Conservation (phyloP, 1,140 invertebrate genomes). For the Drosophila lini region DNA sequence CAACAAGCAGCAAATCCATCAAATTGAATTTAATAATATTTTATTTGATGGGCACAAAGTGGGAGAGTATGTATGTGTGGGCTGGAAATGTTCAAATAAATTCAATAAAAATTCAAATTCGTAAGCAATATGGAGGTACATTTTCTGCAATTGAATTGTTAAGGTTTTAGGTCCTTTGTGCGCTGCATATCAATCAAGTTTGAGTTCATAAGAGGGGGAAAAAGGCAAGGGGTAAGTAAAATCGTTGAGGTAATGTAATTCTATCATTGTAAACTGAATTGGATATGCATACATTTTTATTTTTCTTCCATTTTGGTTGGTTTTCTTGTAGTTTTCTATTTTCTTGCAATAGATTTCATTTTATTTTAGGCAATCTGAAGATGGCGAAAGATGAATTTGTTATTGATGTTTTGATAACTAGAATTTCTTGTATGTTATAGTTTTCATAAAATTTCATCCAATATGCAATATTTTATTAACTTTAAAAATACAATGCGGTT, state of each 20-base stretch:
- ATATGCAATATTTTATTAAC: neutral
- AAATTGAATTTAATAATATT: slow-evolving; percentile 59
- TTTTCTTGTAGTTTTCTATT: slow-evolving; percentile 5
- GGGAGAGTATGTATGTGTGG: too few species aligned
- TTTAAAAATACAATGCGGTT: neutral
- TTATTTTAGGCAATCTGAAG: neutral
- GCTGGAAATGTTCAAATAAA: slow-evolving; percentile 37
- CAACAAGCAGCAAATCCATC: slow-evolving; percentile 43
- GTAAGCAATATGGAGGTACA: slow-evolving; percentile 41
- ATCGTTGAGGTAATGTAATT: slow-evolving; percentile 25
- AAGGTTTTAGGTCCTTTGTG: slow-evolving; percentile 39
- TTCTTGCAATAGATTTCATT: neutral
- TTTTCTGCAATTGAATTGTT: slow-evolving; percentile 52
- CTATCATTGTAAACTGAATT: slow-evolving; percentile 28
- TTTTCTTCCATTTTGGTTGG: neutral
- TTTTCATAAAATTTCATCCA: too few species aligned
- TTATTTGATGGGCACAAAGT: slow-evolving; percentile 26
- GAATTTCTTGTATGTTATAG: neutral
- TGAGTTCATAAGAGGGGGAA: neutral
- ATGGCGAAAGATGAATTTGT: neutral
- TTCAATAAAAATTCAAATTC: slow-evolving; percentile 59
- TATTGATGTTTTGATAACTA: neutral
- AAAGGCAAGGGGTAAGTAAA: neutral
- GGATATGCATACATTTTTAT: slow-evolving; percentile 6
- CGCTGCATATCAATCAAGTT: slow-evolving; percentile 50